Conservation (phyloP, 2,888 invertebrate genomes). For the Cyrtodaria siliqua region DNA sequence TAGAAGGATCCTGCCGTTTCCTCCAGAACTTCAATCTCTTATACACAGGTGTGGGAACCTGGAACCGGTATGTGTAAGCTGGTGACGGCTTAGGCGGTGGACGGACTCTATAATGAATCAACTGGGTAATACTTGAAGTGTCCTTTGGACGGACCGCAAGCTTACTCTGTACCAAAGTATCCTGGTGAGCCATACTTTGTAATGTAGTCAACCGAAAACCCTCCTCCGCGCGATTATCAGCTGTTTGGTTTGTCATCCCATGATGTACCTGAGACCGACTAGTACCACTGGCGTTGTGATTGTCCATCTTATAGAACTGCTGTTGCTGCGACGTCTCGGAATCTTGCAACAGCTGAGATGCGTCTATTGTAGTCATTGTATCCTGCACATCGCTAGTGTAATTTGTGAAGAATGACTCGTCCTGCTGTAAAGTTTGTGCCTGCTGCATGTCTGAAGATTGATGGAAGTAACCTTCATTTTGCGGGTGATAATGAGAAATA, state of each 20-base stretch:
- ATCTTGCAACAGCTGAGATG: conserved; percentile 29
- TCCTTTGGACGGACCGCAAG: conserved; percentile 4
- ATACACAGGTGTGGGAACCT: conserved; percentile 77
- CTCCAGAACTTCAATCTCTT: conserved; percentile 72
- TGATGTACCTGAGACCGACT: too few species aligned
- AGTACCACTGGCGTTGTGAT: too few species aligned
- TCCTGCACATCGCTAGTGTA: conserved; percentile 2
- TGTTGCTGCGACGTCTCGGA: neutral
- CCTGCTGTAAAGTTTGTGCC: neutral
- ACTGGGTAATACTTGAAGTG: conserved; percentile 23
- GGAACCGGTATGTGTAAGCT: conserved; percentile 78
- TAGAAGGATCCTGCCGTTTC: neutral
- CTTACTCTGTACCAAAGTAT: conserved; percentile 39
- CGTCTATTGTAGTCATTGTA: conserved; percentile 23
- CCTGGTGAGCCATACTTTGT: conserved; percentile 33
- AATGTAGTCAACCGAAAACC: conserved; percentile 39
- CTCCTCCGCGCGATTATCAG: neutral
- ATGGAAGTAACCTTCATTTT: neutral
- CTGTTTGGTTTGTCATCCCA: too few species aligned
- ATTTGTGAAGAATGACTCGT: neutral
- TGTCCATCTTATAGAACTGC: too few species aligned
- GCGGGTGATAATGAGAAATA: neutral
- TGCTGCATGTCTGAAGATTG: conserved; percentile 6
- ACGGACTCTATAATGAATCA: conserved; percentile 38
- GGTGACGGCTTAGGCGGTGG: conserved; percentile 43